These are phyloP conservation scores for Periophthalmus modestus DNA, from an alignment of 2,113 vertebrate species.

Conservation along the genomic window DNA sequence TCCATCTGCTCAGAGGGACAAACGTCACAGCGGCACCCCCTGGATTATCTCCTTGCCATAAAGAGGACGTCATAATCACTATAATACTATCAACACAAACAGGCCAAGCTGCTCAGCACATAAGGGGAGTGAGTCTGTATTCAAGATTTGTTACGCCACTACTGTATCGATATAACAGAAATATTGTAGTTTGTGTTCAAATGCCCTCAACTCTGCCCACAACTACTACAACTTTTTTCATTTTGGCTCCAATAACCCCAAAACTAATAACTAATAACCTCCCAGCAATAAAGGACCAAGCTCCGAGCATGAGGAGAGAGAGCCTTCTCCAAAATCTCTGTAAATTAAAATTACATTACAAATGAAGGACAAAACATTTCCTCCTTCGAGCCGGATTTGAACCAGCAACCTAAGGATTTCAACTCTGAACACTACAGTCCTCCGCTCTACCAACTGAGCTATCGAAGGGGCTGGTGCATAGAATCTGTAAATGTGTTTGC, in stretches of 20 bases:
- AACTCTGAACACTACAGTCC: conserved; percentile 78
- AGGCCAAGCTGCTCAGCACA: background rate
- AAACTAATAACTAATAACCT: no score
- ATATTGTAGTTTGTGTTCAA: no score
- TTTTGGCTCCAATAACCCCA: no score
- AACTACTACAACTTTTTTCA: no score
- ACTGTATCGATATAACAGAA: no score
- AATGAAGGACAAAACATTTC: background rate
- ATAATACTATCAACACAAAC: conserved; percentile 17
- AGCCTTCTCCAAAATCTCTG: background rate
- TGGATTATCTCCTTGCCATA: conserved; percentile 61
- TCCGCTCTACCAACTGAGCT: conserved; percentile 90
- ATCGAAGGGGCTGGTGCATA: conserved; percentile 74
- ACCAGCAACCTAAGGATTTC: conserved; percentile 1
- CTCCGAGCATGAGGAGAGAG: no score
- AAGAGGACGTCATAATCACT: conserved; percentile 34
- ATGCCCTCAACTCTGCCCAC: no score
- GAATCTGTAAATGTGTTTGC: background rate
- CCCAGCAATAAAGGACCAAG: no score
- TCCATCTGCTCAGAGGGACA: conserved; percentile 57
- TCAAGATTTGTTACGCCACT: background rate
- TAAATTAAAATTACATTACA: background rate
- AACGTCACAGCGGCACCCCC: conserved; percentile 44
- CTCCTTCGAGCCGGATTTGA: conserved; percentile 7
- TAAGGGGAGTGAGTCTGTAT: background rate